A percentile compares a stretch with the other conserved stretches of the same genome.
These are phyloP conservation scores for Drosophila silvestris DNA, from an alignment of 2,888 invertebrate genomes.

Conservation along the genomic window DNA sequence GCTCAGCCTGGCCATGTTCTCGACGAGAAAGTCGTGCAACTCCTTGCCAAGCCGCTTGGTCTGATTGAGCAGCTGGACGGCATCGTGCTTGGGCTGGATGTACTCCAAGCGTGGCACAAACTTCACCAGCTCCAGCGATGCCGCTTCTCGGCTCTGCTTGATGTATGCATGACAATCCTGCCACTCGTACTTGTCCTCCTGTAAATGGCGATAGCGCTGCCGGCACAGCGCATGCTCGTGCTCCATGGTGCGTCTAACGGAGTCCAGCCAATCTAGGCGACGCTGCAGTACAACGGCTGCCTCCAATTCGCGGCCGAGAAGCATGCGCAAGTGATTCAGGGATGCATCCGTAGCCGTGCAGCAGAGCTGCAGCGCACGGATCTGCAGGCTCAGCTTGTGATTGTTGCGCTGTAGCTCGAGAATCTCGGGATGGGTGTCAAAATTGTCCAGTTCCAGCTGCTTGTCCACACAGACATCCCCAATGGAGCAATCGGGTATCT, in stretches of 20 bases:
- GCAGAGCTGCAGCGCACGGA: constrained; percentile 19
- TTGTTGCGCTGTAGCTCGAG: constrained; percentile 35
- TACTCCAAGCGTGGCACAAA: constrained; percentile 14
- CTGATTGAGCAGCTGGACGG: background rate
- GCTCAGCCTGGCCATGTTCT: background rate
- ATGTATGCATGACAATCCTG: constrained; percentile 19
- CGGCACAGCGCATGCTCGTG: constrained; percentile 40
- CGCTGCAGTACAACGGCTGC: constrained; percentile 13
- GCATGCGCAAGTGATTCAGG: constrained; percentile 4
- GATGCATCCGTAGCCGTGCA: constrained; percentile 23
- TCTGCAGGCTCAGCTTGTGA: constrained; percentile 37
- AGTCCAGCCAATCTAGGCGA: constrained; percentile 29
- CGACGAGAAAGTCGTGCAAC: constrained; percentile 8
- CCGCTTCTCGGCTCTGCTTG: rapidly evolving
- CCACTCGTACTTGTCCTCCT: constrained; percentile 41
- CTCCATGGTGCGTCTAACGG: constrained; percentile 39
- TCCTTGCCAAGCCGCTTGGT: constrained; percentile 17
- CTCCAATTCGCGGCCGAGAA: constrained; percentile 21
- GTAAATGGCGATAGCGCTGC: constrained; percentile 40
- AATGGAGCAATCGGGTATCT: constrained; percentile 34
- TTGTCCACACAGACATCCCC: constrained; percentile 22
- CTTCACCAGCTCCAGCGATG: rapidly evolving
- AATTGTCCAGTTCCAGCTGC: constrained; percentile 31
- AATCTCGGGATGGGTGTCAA: constrained; percentile 26
- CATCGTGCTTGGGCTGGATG: constrained; percentile 3